Evolutionary conservation across 2,888 invertebrate genomes (phyloP).

Genomic region (Tetanocera ferruginea): DNA sequence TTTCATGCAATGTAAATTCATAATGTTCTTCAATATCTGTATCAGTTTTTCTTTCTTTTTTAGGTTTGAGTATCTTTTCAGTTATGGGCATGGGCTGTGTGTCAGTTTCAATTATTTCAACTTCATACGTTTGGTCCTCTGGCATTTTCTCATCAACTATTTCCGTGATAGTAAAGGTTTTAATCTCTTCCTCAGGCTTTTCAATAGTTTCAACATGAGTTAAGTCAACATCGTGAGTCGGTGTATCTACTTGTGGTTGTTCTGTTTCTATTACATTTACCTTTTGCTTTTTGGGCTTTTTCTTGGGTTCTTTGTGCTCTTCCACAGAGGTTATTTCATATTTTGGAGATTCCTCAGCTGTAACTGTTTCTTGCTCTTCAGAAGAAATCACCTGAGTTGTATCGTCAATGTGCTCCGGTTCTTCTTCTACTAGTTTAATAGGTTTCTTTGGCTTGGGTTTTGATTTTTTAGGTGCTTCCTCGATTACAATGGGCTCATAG

Average conservation of each 20-base stretch:
- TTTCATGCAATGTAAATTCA: constrained; percentile 68
- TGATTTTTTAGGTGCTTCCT: constrained; percentile 54
- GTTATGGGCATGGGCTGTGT: constrained; percentile 46
- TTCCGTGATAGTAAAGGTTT: constrained; percentile 34
- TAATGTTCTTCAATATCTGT: not conserved
- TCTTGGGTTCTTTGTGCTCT: constrained; percentile 50
- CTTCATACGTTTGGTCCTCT: constrained; percentile 50
- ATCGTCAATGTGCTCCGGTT: constrained; percentile 40
- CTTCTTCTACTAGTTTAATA: constrained; percentile 51
- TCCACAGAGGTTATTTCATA: constrained; percentile 48
- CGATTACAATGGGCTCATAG: constrained; percentile 60
- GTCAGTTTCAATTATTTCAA: constrained; percentile 53
- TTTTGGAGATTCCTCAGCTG: constrained; percentile 41
- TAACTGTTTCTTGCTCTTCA: constrained; percentile 53
- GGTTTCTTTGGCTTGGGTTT: constrained; percentile 54
- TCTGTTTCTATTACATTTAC: constrained; percentile 67
- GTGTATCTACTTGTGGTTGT: constrained; percentile 31
- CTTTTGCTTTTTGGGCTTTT: constrained; percentile 61
- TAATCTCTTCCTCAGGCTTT: constrained; percentile 48
- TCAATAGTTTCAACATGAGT: constrained; percentile 46
- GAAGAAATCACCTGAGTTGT: constrained; percentile 31
- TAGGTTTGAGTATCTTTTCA: constrained; percentile 38
- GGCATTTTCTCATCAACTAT: constrained; percentile 37
- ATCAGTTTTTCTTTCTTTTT: not conserved
- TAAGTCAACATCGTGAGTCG: constrained; percentile 34